Evolutionary conservation across 1,140 invertebrate species (phyloP).

Genomic region (Sweltsa coloradensis): DNA sequence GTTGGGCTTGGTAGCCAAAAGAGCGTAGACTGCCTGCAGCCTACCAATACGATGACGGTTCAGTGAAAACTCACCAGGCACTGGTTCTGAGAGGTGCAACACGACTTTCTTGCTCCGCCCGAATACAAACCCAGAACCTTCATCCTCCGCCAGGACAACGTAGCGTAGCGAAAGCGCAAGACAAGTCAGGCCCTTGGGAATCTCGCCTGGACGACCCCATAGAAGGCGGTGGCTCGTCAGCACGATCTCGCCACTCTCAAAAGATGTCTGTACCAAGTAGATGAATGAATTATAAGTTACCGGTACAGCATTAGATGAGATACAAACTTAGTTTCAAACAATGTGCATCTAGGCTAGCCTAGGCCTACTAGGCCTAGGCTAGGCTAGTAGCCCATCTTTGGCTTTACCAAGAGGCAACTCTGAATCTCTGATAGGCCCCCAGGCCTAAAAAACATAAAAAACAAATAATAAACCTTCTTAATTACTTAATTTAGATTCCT

Average conservation of each 20-base stretch:
- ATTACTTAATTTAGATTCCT: neutral
- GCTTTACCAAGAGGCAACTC: neutral
- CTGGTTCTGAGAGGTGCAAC: slow-evolving; percentile 56
- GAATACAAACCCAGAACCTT: slow-evolving; percentile 48
- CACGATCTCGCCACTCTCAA: slow-evolving; percentile 65
- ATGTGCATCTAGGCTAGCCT: too few species aligned
- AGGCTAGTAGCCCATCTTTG: neutral
- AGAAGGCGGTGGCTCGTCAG: slow-evolving; percentile 69
- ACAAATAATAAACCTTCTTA: slow-evolving; percentile 2
- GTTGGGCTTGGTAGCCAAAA: too few species aligned
- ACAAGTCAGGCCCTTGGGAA: slow-evolving; percentile 49
- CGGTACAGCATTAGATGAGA: too few species aligned
- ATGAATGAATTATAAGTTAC: slow-evolving; percentile 11
- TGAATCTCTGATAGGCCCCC: neutral
- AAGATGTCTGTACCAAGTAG: slow-evolving; percentile 50
- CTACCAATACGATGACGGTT: neutral
- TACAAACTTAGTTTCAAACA: too few species aligned
- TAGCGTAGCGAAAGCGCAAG: slow-evolving; percentile 55
- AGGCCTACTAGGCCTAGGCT: too few species aligned
- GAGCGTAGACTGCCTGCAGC: neutral
- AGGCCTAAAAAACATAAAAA: slow-evolving; percentile 9
- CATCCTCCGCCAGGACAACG: slow-evolving; percentile 66
- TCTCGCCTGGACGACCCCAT: slow-evolving; percentile 63
- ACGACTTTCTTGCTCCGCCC: slow-evolving; percentile 69
- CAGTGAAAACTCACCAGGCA: slow-evolving; percentile 33